Evolutionary conservation across 2,797 vertebrate genomes (phyloP).

Genomic region (Malacoctenus gilli): DNA sequence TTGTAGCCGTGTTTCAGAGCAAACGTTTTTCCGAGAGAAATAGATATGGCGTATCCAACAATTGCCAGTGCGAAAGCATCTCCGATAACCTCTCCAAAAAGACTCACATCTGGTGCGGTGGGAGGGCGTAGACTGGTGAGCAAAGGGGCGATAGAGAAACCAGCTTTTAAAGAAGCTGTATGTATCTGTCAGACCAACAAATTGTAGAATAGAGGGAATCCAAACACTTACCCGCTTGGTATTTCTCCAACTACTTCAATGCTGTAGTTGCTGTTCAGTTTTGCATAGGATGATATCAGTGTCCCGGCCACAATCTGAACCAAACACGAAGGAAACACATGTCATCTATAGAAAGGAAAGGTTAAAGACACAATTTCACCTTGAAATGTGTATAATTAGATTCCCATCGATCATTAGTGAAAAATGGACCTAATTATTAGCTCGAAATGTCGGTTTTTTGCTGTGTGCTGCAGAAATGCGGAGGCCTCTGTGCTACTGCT

Average conservation of each 20-base stretch:
- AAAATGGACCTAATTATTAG: slow-evolving; percentile 65
- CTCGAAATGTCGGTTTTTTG: slow-evolving; percentile 50
- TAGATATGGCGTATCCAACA: slow-evolving; percentile 93
- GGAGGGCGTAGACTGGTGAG: slow-evolving; percentile 86
- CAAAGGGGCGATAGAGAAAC: slow-evolving; percentile 1
- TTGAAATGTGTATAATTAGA: slow-evolving; percentile 40
- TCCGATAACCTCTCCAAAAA: slow-evolving; percentile 85
- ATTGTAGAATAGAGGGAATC: neutral
- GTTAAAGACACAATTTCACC: slow-evolving; percentile 16
- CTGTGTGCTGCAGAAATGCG: slow-evolving; percentile 55
- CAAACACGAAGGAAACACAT: slow-evolving; percentile 28
- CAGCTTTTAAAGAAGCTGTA: neutral
- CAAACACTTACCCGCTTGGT: slow-evolving; percentile 87
- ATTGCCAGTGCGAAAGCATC: slow-evolving; percentile 94
- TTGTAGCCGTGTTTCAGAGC: slow-evolving; percentile 95
- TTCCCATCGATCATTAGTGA: slow-evolving; percentile 44
- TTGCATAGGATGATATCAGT: slow-evolving; percentile 83
- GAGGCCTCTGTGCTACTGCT: slow-evolving; percentile 36
- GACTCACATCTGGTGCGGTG: slow-evolving; percentile 68
- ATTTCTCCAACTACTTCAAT: slow-evolving; percentile 91
- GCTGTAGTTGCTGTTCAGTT: slow-evolving; percentile 78
- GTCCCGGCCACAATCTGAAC: slow-evolving; percentile 90
- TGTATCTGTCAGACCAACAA: slow-evolving; percentile 13
- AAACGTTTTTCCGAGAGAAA: slow-evolving; percentile 97
- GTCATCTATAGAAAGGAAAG: neutral